Evolutionary conservation across 2,797 vertebrate genomes (phyloP).

Genomic region (Emys orbicularis): DNA sequence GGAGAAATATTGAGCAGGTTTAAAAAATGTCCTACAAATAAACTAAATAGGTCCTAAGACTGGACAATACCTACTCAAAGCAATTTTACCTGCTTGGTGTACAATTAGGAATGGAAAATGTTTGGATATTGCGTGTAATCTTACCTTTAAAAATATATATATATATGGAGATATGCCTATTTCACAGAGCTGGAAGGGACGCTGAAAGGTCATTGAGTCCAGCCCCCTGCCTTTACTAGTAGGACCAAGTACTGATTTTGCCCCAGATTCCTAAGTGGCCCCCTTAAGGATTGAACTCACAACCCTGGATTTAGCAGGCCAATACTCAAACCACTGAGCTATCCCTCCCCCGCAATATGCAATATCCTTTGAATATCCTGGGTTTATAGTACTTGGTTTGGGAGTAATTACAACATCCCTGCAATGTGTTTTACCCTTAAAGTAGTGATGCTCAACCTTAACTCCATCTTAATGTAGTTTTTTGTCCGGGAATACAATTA

Average conservation of each 20-base stretch:
- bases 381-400: slow-evolving; percentile 13
- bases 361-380: background rate
- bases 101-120: background rate
- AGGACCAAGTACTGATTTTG: too few relatives aligned
- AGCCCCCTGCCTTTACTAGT: too few relatives aligned
- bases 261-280: too few relatives aligned
- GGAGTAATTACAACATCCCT: slow-evolving; percentile 59
- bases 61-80: background rate
- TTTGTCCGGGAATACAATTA: slow-evolving; percentile 44
- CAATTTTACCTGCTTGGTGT: background rate
- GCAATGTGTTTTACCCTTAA: background rate
- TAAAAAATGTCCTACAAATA: background rate
- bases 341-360: too few relatives aligned
- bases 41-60: background rate
- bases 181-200: too few relatives aligned
- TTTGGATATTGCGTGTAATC: slow-evolving; percentile 33
- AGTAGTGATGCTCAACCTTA: background rate
- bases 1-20: background rate
- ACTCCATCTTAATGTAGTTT: slow-evolving; percentile 1
- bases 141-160: background rate
- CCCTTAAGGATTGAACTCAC: too few relatives aligned
- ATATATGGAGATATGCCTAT: too few relatives aligned
- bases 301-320: too few relatives aligned
- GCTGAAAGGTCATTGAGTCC: too few relatives aligned
- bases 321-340: too few relatives aligned